Conservation (phyloP, 2,797 vertebrate genomes). For the Sebastes iracundus region DNA sequence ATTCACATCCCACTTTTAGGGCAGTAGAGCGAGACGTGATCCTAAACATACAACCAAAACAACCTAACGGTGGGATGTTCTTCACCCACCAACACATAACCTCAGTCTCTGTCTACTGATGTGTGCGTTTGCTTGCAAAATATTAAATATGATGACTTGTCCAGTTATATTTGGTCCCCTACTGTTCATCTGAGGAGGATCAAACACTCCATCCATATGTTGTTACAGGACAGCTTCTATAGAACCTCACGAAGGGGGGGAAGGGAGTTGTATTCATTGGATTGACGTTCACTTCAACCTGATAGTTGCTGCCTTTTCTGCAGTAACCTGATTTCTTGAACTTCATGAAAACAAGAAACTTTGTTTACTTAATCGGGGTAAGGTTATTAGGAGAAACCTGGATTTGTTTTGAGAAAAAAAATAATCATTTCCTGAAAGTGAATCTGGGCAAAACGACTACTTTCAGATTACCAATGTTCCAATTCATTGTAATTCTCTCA, state of each 20-base stretch:
- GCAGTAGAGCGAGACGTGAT: not conserved
- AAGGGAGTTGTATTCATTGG: not conserved
- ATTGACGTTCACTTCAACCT: not conserved
- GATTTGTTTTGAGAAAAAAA: not conserved
- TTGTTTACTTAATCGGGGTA: not conserved
- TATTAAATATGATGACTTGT: not conserved
- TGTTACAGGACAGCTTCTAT: not conserved
- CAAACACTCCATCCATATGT: not conserved
- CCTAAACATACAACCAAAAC: not conserved
- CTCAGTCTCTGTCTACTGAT: not conserved
- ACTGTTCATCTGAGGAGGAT: not conserved
- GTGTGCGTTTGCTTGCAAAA: not conserved
- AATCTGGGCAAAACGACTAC: not conserved
- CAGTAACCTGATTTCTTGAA: not conserved
- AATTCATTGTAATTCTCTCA: not conserved
- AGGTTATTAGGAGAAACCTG: not conserved
- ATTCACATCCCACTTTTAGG: not conserved
- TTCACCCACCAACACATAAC: not conserved
- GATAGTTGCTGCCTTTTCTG: not conserved
- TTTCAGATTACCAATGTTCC: not conserved
- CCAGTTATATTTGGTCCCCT: not conserved
- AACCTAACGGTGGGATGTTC: not conserved
- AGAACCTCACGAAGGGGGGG: not conserved
- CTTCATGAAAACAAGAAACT: not conserved
- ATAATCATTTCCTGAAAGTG: not conserved